Evolutionary conservation across 2,888 invertebrate genomes (phyloP).

Genomic region (Liposcelis brunnea): DNA sequence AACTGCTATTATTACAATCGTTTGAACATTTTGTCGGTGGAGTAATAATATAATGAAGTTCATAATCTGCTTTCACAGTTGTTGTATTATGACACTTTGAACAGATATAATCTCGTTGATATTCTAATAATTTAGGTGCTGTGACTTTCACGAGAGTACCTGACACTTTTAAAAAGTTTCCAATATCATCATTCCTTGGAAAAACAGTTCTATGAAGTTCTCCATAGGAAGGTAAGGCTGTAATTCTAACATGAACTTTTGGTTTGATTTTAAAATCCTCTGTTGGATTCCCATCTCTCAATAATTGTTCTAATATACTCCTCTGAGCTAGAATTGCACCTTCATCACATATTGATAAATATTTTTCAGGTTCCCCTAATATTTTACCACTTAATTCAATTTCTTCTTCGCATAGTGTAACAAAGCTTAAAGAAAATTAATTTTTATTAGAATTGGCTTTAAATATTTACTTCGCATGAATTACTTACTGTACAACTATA

Average conservation of each 20-base stretch:
- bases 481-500: constrained; percentile 49
- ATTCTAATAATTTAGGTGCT: constrained; percentile 57
- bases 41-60: constrained; percentile 39
- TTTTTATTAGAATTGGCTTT: constrained; percentile 7
- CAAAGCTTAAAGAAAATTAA: constrained; percentile 38
- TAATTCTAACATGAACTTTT: constrained; percentile 47
- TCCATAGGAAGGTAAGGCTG: constrained; percentile 46
- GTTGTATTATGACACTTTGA: constrained; percentile 55
- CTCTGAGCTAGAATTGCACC: constrained; percentile 43
- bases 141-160: constrained; percentile 67
- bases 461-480: not conserved
- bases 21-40: constrained; percentile 36
- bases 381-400: constrained; percentile 48
- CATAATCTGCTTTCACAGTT: constrained; percentile 45
- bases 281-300: constrained; percentile 23
- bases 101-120: constrained; percentile 54
- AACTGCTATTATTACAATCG: constrained; percentile 29
- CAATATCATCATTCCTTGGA: constrained; percentile 52
- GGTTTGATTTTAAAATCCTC: constrained; percentile 33
- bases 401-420: constrained; percentile 49
- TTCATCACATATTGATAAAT: constrained; percentile 44
- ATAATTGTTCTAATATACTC: constrained; percentile 30
- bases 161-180: constrained; percentile 53
- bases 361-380: constrained; percentile 41
- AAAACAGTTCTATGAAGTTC: constrained; percentile 46